These are phyloP conservation scores for Trematomus loennbergii DNA, from an alignment of 2,113 vertebrate species.

Conservation along the genomic window DNA sequence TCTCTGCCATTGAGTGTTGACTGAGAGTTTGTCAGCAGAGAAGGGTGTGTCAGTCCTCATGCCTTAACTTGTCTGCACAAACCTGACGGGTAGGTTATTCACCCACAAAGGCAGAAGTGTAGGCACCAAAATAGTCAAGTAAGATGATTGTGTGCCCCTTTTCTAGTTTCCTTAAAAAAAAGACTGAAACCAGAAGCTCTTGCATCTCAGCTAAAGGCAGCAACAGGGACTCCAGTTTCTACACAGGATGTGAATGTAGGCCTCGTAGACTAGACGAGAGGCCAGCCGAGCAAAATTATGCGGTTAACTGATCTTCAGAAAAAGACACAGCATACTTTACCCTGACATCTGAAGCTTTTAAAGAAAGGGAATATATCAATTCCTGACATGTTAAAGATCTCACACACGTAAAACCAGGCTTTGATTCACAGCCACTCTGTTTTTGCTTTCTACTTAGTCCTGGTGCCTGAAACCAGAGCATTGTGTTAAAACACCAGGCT, in stretches of 20 bases:
- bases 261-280: conserved; percentile 15
- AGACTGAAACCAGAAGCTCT: conserved; percentile 8
- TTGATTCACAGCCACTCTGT: conserved; percentile 5
- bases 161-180: conserved; percentile 25
- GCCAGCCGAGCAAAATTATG: conserved; percentile 3
- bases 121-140: background rate
- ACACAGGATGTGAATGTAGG: conserved; percentile 15
- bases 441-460: conserved; percentile 11
- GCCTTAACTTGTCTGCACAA: conserved; percentile 57
- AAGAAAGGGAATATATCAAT: background rate
- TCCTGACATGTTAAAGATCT: conserved; percentile 1
- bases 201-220: background rate
- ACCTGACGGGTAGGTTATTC: conserved; percentile 24
- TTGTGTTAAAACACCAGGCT: conserved; percentile 56
- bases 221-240: background rate
- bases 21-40: conserved; percentile 52
- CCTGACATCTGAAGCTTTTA: background rate
- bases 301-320: background rate
- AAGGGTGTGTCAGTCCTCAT: conserved; percentile 61
- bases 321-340: background rate
- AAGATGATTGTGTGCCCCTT: background rate
- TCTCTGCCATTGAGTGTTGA: conserved; percentile 46
- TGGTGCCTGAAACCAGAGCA: conserved; percentile 55
- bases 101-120: conserved; percentile 15
- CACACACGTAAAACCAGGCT: background rate